Conservation (phyloP, 2,888 invertebrate species). For the Petrolisthes cinctipes region DNA sequence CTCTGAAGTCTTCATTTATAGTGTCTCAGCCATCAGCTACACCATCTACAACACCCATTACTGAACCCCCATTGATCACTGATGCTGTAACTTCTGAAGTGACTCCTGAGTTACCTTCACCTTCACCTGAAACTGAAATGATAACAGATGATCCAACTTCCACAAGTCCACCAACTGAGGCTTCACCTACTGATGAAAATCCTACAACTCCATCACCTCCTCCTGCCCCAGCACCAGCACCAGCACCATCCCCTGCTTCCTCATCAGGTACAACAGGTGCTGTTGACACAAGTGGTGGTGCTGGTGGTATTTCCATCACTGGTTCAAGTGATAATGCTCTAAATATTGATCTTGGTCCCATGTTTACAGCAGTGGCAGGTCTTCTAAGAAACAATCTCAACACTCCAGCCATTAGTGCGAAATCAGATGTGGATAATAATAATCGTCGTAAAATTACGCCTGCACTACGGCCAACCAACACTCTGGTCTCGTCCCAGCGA, state of each 20-base stretch:
- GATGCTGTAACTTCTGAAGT: background rate
- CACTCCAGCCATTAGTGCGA: slow-evolving; percentile 33
- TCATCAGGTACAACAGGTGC: background rate
- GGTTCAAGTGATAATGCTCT: slow-evolving; percentile 42
- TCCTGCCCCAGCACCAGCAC: slow-evolving; percentile 8
- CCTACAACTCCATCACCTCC: background rate
- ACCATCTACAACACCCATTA: slow-evolving; percentile 20
- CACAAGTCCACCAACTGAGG: background rate
- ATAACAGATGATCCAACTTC: background rate
- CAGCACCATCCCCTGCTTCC: slow-evolving; percentile 27
- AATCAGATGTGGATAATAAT: slow-evolving; percentile 43
- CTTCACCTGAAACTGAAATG: background rate
- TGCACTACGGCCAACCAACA: slow-evolving; percentile 53
- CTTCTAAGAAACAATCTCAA: slow-evolving; percentile 57
- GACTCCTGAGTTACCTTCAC: slow-evolving; percentile 6
- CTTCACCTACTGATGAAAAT: background rate
- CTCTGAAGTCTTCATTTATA: slow-evolving; percentile 38
- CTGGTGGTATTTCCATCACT: slow-evolving; percentile 35
- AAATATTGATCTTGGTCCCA: slow-evolving; percentile 58
- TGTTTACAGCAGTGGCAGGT: slow-evolving; percentile 61
- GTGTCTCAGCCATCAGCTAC: background rate
- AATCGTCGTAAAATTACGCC: slow-evolving; percentile 45
- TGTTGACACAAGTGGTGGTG: slow-evolving; percentile 8
- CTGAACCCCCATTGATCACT: slow-evolving; percentile 22
- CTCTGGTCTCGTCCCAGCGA: slow-evolving; percentile 54